phyloP scores from a whole-genome alignment of 1,140 invertebrate species.

The Drosophila auraria region DNA sequence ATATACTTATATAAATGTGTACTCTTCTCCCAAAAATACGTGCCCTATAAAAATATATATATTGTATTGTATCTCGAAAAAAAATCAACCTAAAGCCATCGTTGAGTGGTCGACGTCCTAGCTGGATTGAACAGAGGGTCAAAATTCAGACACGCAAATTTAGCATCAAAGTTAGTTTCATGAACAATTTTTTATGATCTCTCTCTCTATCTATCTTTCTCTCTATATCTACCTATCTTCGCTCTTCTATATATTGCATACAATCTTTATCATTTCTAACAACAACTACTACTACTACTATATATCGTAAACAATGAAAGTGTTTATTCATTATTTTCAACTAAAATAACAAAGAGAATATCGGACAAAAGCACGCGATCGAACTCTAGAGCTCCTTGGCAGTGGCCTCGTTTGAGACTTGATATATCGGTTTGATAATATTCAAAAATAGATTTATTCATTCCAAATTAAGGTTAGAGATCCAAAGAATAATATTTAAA shows the following conservation, averaged over 20 bases:
- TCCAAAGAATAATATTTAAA: not conserved
- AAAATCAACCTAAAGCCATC: slow-evolving; percentile 81
- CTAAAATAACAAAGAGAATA: slow-evolving; percentile 23
- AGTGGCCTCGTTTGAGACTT: slow-evolving; percentile 1
- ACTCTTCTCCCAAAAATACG: slow-evolving; percentile 56
- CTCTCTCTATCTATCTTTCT: slow-evolving; percentile 71
- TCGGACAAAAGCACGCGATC: slow-evolving; percentile 39
- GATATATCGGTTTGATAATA: not conserved
- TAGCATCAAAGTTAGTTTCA: slow-evolving; percentile 85
- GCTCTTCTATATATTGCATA: slow-evolving; percentile 76
- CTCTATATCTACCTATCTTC: slow-evolving; percentile 64
- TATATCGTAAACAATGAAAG: slow-evolving; percentile 47
- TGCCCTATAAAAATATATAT: slow-evolving; percentile 43
- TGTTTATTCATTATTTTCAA: slow-evolving; percentile 18
- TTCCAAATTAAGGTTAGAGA: not conserved
- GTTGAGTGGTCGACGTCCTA: slow-evolving; percentile 85
- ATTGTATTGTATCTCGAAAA: slow-evolving; percentile 63
- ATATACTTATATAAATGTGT: slow-evolving; percentile 55
- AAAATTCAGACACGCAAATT: slow-evolving; percentile 85
- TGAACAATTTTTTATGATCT: slow-evolving; percentile 79
- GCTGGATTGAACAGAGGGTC: slow-evolving; percentile 85
- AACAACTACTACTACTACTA: slow-evolving; percentile 32
- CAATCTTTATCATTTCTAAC: slow-evolving; percentile 57
- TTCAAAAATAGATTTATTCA: no score
- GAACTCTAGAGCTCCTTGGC: slow-evolving; percentile 26